Evolutionary conservation across 2,797 vertebrate genomes (phyloP).

Genomic region (Emydoidea blandingii): DNA sequence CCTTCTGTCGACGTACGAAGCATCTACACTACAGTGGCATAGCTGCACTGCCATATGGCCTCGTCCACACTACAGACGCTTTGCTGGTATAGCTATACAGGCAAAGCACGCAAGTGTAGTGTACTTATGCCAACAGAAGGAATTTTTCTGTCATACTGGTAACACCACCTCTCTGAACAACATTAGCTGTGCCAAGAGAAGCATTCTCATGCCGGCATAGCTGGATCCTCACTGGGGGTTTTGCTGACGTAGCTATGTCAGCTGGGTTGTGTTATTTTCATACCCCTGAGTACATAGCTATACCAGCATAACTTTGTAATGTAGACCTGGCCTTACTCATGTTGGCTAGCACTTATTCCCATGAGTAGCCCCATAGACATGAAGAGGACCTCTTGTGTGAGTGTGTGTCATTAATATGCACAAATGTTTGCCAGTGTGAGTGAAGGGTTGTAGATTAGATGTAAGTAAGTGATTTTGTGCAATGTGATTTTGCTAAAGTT

Average conservation of each 20-base stretch:
- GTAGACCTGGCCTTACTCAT: background rate
- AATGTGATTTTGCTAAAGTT: background rate
- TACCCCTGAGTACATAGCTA: background rate
- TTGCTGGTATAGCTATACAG: background rate
- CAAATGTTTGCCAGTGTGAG: background rate
- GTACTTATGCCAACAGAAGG: background rate
- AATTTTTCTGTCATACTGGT: background rate
- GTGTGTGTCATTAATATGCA: background rate
- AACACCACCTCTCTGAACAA: background rate
- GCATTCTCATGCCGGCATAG: accelerated
- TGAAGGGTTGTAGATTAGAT: background rate
- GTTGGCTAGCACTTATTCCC: background rate
- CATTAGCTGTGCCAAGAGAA: background rate
- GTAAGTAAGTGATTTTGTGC: background rate
- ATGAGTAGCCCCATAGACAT: background rate
- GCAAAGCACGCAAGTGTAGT: background rate
- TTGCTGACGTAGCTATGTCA: background rate
- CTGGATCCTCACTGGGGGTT: background rate
- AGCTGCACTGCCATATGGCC: background rate
- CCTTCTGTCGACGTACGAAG: background rate
- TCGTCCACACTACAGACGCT: background rate
- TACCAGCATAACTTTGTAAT: background rate
- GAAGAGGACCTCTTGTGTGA: background rate
- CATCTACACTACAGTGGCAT: background rate
- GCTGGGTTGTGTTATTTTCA: background rate